Evolutionary conservation across 2,113 vertebrate genomes (phyloP).

Genomic region (Hymenochirus boettgeri): DNA sequence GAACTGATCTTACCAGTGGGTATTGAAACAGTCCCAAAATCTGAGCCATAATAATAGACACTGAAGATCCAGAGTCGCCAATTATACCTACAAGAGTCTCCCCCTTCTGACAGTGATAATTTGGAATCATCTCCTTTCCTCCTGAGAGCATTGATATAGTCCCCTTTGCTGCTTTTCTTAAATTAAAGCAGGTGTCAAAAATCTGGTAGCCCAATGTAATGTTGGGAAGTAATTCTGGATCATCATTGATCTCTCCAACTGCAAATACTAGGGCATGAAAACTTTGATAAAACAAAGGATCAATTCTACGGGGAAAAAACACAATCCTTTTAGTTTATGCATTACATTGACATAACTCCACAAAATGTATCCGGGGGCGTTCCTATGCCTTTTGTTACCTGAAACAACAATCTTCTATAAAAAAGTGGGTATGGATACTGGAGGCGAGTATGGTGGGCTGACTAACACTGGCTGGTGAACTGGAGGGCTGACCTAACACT

Average conservation of each 20-base stretch:
- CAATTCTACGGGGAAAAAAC: no score
- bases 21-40: conserved; percentile 26
- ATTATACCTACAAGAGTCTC: conserved; percentile 13
- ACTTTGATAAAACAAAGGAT: background rate
- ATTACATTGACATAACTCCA: no score
- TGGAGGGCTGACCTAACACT: no score
- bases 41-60: conserved; percentile 27
- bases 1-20: conserved; percentile 28
- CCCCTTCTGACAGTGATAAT: conserved; percentile 18
- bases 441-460: no score
- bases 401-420: no score
- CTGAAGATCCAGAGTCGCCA: conserved; percentile 26
- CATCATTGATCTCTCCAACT: conserved; percentile 24
- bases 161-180: conserved; percentile 10
- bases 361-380: no score
- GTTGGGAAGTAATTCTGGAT: conserved; percentile 16
- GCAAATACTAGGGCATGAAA: conserved; percentile 25
- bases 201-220: conserved; percentile 25
- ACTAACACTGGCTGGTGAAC: no score
- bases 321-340: no score
- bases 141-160: conserved; percentile 22
- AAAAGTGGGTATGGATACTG: no score
- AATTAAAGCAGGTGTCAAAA: conserved; percentile 15
- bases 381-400: no score
- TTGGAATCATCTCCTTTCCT: conserved; percentile 1